Evolutionary conservation across 64 coral and sea anemone species (phyloP), one percentile per base, ranked within the genome.

Genomic region (Cladopsammia gracilis): DNA sequence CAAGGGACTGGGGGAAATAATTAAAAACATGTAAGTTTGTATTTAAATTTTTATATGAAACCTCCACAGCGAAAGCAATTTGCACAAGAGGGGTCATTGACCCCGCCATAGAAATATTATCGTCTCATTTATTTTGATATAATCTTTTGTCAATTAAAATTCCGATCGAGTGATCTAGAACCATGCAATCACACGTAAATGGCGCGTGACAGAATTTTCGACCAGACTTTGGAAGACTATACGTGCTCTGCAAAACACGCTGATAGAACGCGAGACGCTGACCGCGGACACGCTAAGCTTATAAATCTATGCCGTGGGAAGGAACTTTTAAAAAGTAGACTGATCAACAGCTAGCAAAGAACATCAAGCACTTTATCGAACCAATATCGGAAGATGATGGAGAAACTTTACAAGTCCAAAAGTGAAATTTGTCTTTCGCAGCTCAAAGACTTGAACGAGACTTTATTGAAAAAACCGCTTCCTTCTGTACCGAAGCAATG

Each of bases 371-470:
- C 58, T 43, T 5, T 2, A 18, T 18, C 14, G 3, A 11, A 13
- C 4, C 25, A 15, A 25, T 7, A 77, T 52, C 13, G 0, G 3
- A 13, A 20, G 61, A 22, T 42, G 43, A 82, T 83, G 79, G 79
- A 64, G 59, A 83, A 81, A 10, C 58, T 83, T 64, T 65, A 83
- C 79, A 64, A 64, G 16, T 46, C 58, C 4, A 42, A 43, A 2
- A 64, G 58, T 48, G 59, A 83, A 18, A 83, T 18, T 18, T 64
- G 58, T 25, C 79, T 83, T 11, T 65, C 42, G 42, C 79, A 64
- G 34, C 1, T 83, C 7, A 64, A 62, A 44, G 18, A 46, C 0
- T 0, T 64, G 7, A 2, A 54, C 23, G 15, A 80, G 60, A 75
- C 43, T 34, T 34, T 34, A 34, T 64, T 25, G 79, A 83, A 83